A percentile compares a stretch with the other conserved stretches of the same genome.
phyloP scores from a whole-genome alignment of 1,140 invertebrate genomes.

The Proales similis region DNA sequence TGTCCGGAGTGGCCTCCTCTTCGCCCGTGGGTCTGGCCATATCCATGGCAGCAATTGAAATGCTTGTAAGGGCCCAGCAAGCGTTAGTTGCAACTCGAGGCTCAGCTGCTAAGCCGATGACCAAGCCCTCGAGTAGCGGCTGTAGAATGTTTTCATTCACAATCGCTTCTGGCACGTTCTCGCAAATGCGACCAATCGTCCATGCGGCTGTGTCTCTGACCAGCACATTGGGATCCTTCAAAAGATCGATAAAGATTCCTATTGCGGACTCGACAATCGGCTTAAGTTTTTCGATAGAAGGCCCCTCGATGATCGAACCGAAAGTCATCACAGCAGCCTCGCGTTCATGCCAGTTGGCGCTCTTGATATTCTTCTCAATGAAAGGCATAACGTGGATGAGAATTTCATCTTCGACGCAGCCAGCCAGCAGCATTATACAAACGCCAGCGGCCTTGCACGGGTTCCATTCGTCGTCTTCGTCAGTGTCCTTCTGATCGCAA shows the following conservation, averaged over 20 bases:
- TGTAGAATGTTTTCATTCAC: slow-evolving; percentile 72
- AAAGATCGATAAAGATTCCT: slow-evolving; percentile 81
- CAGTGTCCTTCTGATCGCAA: slow-evolving; percentile 73
- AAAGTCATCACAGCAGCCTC: slow-evolving; percentile 99
- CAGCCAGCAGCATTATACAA: slow-evolving; percentile 93
- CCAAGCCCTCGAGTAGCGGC: slow-evolving; percentile 76
- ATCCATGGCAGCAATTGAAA: slow-evolving; percentile 95
- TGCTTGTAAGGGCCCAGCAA: slow-evolving; percentile 96
- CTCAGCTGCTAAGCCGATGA: slow-evolving; percentile 75
- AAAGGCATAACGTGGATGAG: slow-evolving; percentile 94
- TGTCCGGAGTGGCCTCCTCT: slow-evolving; percentile 68
- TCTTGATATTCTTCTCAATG: slow-evolving; percentile 86
- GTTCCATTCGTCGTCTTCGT: slow-evolving; percentile 99
- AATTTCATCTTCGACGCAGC: slow-evolving; percentile 93
- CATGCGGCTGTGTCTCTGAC: slow-evolving; percentile 95
- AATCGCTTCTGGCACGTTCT: slow-evolving; percentile 88
- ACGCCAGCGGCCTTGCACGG: slow-evolving; percentile 97
- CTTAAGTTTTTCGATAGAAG: slow-evolving; percentile 76
- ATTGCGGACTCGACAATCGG: slow-evolving; percentile 91
- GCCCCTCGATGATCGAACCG: slow-evolving; percentile 86
- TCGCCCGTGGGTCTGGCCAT: slow-evolving; percentile 60
- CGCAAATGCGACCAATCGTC: slow-evolving; percentile 94
- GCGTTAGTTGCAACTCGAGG: slow-evolving; percentile 93
- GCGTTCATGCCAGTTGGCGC: slow-evolving; percentile 80
- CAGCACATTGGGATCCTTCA: slow-evolving; percentile 83